Evolutionary conservation across 2,797 vertebrate species (phyloP).

Genomic region (Ciconia nigra): DNA sequence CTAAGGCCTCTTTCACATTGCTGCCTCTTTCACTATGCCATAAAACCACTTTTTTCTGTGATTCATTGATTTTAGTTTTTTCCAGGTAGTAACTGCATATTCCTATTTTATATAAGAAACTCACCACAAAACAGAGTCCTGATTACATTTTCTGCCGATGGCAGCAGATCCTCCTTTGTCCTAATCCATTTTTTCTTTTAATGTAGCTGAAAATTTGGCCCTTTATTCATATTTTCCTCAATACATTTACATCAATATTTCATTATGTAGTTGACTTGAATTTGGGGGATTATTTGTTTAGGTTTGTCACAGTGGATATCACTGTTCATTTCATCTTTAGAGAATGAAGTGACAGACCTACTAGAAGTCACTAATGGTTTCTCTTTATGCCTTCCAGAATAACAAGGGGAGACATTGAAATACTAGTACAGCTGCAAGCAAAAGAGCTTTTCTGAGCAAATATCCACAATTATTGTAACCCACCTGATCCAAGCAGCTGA

Average conservation of each 20-base stretch:
- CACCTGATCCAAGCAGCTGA: background rate
- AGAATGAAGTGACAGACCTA: background rate
- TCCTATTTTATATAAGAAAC: background rate
- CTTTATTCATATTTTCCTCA: background rate
- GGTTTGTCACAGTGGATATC: background rate
- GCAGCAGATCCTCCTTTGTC: background rate
- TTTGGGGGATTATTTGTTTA: background rate
- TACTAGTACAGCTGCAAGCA: background rate
- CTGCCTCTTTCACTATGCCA: background rate
- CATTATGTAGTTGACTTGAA: background rate
- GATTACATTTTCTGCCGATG: background rate
- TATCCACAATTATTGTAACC: background rate
- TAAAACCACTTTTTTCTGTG: background rate
- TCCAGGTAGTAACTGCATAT: background rate
- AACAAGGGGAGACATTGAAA: background rate
- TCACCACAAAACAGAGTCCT: background rate
- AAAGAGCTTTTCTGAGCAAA: background rate
- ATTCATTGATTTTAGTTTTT: background rate
- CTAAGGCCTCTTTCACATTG: background rate
- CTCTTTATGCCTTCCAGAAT: background rate
- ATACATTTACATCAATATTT: background rate
- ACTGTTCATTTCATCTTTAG: background rate
- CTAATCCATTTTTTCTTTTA: background rate
- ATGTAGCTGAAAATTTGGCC: background rate
- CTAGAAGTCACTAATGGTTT: background rate